Conservation (phyloP, 1,140 invertebrate species). For the Chionoecetes opilio region DNA sequence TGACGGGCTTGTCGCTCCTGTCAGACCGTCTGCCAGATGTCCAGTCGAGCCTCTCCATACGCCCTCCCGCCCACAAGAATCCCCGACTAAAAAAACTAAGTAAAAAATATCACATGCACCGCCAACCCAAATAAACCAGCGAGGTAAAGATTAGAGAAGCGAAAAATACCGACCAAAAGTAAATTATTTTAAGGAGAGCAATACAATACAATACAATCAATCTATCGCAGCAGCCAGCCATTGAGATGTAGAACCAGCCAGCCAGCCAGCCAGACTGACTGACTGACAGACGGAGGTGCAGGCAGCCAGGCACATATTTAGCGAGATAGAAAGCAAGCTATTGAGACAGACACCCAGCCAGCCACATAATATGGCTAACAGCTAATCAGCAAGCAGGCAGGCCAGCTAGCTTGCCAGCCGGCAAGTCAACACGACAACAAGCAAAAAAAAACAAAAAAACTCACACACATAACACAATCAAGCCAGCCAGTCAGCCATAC, state of each 20-base stretch:
- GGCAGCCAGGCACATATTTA: too few relatives aligned
- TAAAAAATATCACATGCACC: not conserved
- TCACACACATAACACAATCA: too few relatives aligned
- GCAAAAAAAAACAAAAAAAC: too few relatives aligned
- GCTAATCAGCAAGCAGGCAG: too few relatives aligned
- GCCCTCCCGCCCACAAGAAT: not conserved
- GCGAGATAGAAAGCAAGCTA: too few relatives aligned
- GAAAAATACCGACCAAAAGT: not conserved
- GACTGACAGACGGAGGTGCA: too few relatives aligned
- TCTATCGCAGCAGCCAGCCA: too few relatives aligned
- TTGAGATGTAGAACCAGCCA: too few relatives aligned
- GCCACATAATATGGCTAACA: not conserved
- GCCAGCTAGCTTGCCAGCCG: too few relatives aligned
- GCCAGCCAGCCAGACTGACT: too few relatives aligned
- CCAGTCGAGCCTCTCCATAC: not conserved
- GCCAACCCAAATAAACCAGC: not conserved
- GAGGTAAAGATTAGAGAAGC: not conserved
- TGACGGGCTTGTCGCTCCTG: not conserved
- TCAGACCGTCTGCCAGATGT: slow-evolving; percentile 2
- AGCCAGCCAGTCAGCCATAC: too few relatives aligned
- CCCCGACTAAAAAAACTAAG: not conserved
- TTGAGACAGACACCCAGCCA: not conserved
- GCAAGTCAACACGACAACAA: too few relatives aligned
- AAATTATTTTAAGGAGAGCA: not conserved
- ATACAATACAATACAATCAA: not conserved